Percentiles rank a stretch among this genome's conserved stretches.
phyloP scores from a whole-genome alignment of 2,113 vertebrate genomes.

The Hepsetus odoe region DNA sequence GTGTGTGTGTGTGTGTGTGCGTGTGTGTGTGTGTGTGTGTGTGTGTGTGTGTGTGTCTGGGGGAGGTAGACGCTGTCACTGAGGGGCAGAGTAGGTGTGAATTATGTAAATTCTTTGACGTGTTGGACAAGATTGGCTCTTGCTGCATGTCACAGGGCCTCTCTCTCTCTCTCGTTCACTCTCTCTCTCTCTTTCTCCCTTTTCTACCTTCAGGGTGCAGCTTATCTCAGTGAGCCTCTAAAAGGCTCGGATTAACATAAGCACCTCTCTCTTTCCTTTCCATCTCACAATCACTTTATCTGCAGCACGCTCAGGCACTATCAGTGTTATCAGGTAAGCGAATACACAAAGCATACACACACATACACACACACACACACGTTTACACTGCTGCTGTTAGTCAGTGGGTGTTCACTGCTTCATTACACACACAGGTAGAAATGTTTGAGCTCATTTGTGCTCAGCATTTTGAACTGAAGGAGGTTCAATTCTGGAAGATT shows the following conservation, averaged over 20 bases:
- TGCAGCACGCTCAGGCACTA: constrained; percentile 57
- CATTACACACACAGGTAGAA: constrained; percentile 66
- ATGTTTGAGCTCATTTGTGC: too few species aligned
- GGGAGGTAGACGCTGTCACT: constrained; percentile 22
- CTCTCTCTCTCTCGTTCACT: too few species aligned
- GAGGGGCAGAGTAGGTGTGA: constrained; percentile 68
- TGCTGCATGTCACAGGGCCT: constrained; percentile 49
- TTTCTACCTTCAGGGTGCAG: constrained; percentile 68
- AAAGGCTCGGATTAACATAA: constrained; percentile 76
- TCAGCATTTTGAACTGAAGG: background rate
- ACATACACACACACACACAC: background rate
- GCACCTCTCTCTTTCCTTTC: constrained; percentile 66
- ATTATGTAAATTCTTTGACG: constrained; percentile 71
- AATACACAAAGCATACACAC: constrained; percentile 72
- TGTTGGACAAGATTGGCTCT: constrained; percentile 62
- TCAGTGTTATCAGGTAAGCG: constrained; percentile 89
- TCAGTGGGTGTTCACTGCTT: constrained; percentile 51
- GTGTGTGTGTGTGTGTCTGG: constrained; percentile 18
- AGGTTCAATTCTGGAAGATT: background rate
- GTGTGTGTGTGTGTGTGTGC: too few species aligned
- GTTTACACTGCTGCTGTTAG: background rate
- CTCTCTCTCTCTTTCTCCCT: constrained; percentile 20
- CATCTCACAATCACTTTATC: constrained; percentile 1
- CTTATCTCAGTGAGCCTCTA: constrained; percentile 70
- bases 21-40: too few species aligned